Evolutionary conservation across 2,888 invertebrate species (phyloP), one percentile per base, ranked within the genome.

Genomic region (Nemoura dubitans): DNA sequence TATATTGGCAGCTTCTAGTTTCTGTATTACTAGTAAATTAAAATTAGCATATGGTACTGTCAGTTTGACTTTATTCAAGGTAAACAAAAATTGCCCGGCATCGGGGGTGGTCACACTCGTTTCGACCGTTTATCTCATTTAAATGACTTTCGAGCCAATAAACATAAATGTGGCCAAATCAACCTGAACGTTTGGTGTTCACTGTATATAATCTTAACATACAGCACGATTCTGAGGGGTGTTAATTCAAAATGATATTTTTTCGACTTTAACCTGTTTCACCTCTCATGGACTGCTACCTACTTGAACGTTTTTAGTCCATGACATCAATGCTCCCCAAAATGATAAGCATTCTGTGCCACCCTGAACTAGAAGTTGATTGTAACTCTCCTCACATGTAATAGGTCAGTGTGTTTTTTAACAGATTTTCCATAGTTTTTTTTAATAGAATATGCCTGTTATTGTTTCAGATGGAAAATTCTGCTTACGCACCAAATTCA

Each of bases 401-500:
- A n/a, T n/a, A n/a, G n/a, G n/a, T n/a, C n/a, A n/a, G n/a, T n/a
- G n/a, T n/a, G n/a, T n/a, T n/a, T n/a, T n/a, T n/a, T n/a, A n/a
- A n/a, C n/a, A n/a, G n/a, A n/a, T n/a, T n/a, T n/a, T n/a, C n/a
- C n/a, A n/a, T n/a, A n/a, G n/a, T n/a, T n/a, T n/a, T n/a, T n/a
- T n/a, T n/a, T n/a, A n/a, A n/a, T n/a, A n/a, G n/a, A n/a, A n/a
- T 36, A 6, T 36, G 10, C 36, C 36, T 36, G 36, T 3, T 36
- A 3, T 36, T 36, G 36, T 91, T 92, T 90, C 92, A 92, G 92
- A 95, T 95, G 95, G 95, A 95, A 93, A 95, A 95, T 92, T 95
- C 95, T 91, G 94, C 95, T 89, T 95, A 95, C 92, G 94, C 94
- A 90, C 94, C 94, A 90, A 95, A 94, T 91, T 95, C 95, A 92